Evolutionary conservation across 2,888 invertebrate species (phyloP), one percentile per base, ranked within the genome.

Genomic region (Pristionchus maxplancki): DNA sequence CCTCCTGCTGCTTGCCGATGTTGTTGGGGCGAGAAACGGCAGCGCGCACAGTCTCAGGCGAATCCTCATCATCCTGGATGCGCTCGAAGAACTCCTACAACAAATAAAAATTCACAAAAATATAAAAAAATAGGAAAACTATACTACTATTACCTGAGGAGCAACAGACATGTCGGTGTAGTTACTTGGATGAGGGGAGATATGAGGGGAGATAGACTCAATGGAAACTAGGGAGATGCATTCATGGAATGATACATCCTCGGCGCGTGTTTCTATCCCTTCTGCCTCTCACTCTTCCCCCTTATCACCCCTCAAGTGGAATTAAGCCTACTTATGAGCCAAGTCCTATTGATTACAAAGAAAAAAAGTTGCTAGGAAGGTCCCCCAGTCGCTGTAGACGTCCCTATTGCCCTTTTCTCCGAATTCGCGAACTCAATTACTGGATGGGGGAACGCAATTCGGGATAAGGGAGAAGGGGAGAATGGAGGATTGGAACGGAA

Each of bases 211-310:
- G 15, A 28, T 31, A 48, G n/a, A 44, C 44, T 40, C 44, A 40
- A 78, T 20, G n/a, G 78, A 34, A 3, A 44, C 78, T 48, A 44
- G 40, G 78, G 34, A 58, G 58, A 44, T 44, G 0, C 78, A 78
- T 78, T 78, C 78, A 78, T 40, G 8, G 74, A 74, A 78, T 40
- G 78, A 78, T 48, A 78, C 78, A 78, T 78, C 78, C 78, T 78
- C 78, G n/a, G 6, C 67, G 6, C 44, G 15, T 78, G 78, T 28
- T 8, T 28, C 48, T 78, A 24, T 28, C 44, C 11, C 44, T 78
- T 58, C 53, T 58, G 53, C 24, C n/a, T 11, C 28, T 40, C 44
- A 9, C 78, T 44, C 40, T 20, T 44, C 13, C 44, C 11, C n/a
- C 44, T 44, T 20, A 20, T 34, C 24, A n/a, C 17, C n/a, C n/a